Percentiles rank a stretch among this genome's conserved stretches.
Evolutionary conservation across 2,113 vertebrate species (phyloP).

Genomic region (Mormyrus lacerda): DNA sequence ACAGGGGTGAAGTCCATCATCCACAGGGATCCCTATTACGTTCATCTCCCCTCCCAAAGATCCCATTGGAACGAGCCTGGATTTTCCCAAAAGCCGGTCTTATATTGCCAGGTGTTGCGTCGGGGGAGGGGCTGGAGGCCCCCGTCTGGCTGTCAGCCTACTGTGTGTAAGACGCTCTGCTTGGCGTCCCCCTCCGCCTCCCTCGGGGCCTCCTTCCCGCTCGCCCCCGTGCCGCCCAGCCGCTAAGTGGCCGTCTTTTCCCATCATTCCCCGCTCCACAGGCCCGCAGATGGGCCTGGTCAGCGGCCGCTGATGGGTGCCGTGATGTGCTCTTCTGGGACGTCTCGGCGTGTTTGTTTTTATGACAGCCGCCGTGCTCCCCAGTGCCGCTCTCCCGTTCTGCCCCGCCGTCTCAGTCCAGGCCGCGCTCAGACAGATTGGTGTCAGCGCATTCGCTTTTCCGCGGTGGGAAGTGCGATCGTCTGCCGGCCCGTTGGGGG

Average conservation of each 20-base stretch:
- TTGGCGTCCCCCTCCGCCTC: background rate
- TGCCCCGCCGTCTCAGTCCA: background rate
- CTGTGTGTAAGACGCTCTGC: background rate
- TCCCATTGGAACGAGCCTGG: background rate
- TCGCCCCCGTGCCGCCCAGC: background rate
- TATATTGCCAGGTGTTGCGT: background rate
- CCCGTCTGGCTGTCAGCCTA: background rate
- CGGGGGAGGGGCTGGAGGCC: background rate
- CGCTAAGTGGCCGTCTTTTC: background rate
- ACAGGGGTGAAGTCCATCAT: constrained; percentile 73
- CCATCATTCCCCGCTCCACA: background rate
- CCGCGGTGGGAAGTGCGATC: background rate
- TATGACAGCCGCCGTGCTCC: background rate
- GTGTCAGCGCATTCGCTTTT: background rate
- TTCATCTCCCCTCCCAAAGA: constrained; percentile 19
- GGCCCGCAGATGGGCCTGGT: background rate
- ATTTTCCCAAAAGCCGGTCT: background rate
- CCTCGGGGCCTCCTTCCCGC: background rate
- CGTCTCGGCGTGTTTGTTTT: background rate
- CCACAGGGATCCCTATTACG: constrained; percentile 71
- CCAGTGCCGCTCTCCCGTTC: background rate
- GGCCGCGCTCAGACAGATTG: background rate
- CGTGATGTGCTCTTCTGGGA: background rate
- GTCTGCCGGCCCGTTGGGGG: background rate
- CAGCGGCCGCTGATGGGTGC: background rate